These are phyloP conservation scores for Polypterus senegalus DNA, from an alignment of 2,113 vertebrate genomes.

Conservation along the genomic window DNA sequence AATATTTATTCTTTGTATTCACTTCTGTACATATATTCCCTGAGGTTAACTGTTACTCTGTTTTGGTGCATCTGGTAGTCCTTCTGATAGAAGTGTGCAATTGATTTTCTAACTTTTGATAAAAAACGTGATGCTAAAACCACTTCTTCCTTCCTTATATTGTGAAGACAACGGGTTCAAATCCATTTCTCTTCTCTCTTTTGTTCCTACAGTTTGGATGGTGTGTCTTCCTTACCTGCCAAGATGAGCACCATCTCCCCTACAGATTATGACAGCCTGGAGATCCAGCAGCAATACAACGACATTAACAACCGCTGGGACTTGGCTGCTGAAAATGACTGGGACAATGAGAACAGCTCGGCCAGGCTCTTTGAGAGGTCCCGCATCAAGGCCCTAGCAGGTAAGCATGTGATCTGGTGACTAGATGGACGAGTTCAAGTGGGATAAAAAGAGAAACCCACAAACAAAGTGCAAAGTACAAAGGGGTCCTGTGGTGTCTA, in stretches of 20 bases:
- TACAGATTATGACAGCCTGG: conserved; percentile 83
- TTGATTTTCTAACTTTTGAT: no score
- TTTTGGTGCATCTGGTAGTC: no score
- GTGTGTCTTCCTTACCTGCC: conserved; percentile 28
- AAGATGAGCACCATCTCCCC: conserved; percentile 83
- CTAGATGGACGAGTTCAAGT: no score
- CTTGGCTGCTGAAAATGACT: conserved; percentile 70
- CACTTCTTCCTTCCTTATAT: no score
- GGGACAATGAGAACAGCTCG: conserved; percentile 90
- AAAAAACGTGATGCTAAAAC: no score
- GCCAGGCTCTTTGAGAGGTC: conserved; percentile 83
- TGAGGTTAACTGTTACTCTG: no score
- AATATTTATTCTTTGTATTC: no score
- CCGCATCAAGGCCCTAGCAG: conserved; percentile 83
- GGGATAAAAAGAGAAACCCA: neutral
- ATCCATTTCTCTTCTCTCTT: no score
- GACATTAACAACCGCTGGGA: conserved; percentile 95
- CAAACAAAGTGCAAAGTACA: neutral
- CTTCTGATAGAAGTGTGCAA: no score
- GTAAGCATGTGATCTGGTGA: conserved; percentile 31
- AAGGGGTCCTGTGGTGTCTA: neutral
- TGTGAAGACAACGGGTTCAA: no score
- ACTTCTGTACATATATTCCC: no score
- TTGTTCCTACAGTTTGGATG: conserved; percentile 41
- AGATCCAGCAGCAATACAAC: conserved; percentile 90